phyloP scores from a whole-genome alignment of 2,888 invertebrate genomes.

The Ormia ochracea region DNA sequence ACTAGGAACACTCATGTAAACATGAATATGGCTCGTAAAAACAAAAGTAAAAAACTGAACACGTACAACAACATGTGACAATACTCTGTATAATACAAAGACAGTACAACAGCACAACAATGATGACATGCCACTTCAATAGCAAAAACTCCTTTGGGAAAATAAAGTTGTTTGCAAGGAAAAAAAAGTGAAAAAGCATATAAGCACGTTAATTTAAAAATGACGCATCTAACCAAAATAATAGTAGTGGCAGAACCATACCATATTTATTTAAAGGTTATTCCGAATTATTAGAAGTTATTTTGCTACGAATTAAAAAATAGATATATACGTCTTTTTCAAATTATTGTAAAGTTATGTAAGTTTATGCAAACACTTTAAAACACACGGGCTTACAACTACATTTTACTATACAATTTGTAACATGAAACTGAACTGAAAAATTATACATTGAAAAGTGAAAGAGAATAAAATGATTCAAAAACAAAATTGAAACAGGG shows the following conservation, averaged over 20 bases:
- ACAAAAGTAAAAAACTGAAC: constrained; percentile 1
- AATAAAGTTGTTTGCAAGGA: constrained; percentile 25
- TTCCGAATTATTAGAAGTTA: too few species aligned
- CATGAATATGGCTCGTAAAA: constrained; percentile 47
- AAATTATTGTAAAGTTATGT: too few species aligned
- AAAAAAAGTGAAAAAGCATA: constrained; percentile 11
- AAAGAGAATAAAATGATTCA: neutral
- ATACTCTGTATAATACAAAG: constrained; percentile 18
- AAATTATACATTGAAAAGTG: constrained; percentile 14
- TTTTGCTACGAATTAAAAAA: too few species aligned
- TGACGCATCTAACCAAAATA: constrained; percentile 38
- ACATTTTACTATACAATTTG: constrained; percentile 2
- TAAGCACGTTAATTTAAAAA: neutral
- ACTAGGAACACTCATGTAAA: constrained; percentile 40
- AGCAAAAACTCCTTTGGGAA: constrained; percentile 57
- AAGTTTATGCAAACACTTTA: neutral
- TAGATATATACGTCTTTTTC: too few species aligned
- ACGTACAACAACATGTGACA: constrained; percentile 37
- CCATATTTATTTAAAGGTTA: too few species aligned
- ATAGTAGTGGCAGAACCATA: constrained; percentile 7
- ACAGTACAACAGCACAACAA: constrained; percentile 13
- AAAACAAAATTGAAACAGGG: constrained; percentile 19
- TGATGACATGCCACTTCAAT: constrained; percentile 47
- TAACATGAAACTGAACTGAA: constrained; percentile 30
- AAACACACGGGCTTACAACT: neutral